phyloP scores from a whole-genome alignment of 2,797 vertebrate species.

The Onychomys leucogaster region DNA sequence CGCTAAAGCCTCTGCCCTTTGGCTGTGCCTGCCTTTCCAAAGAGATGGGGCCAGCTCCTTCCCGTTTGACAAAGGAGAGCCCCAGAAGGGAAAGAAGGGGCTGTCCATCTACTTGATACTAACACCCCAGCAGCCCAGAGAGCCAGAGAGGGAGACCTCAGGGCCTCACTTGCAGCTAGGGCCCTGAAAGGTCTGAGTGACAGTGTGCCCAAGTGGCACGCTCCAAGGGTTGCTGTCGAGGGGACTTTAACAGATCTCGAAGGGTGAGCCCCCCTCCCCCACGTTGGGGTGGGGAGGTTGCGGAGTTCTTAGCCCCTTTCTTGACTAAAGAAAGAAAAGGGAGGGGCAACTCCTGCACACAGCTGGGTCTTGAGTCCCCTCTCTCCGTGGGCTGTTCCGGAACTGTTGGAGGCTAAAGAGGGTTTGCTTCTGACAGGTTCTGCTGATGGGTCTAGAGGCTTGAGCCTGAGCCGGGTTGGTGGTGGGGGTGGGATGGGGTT shows the following conservation, averaged over 20 bases:
- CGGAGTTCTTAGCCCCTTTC: neutral
- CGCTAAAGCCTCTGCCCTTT: conserved; percentile 50
- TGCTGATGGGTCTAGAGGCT: neutral
- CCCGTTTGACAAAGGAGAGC: conserved; percentile 45
- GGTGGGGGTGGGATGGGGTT: neutral
- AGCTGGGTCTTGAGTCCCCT: neutral
- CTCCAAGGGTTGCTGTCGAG: accelerated
- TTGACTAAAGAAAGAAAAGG: neutral
- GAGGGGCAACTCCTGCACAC: neutral
- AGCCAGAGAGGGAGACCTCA: neutral
- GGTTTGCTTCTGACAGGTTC: neutral
- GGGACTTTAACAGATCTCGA: neutral
- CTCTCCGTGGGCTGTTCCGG: neutral
- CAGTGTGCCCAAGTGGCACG: neutral
- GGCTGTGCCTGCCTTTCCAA: conserved; percentile 26
- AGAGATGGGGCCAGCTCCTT: neutral
- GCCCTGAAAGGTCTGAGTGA: neutral
- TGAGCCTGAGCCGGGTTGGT: neutral
- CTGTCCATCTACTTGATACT: neutral
- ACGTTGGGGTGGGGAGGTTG: neutral
- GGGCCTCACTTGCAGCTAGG: neutral
- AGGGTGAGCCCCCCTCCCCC: neutral
- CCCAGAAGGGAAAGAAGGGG: neutral
- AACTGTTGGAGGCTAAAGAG: neutral
- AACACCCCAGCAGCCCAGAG: neutral